Evolutionary conservation across 1,140 invertebrate species (phyloP).

Genomic region (Leptoteleia sp.): DNA sequence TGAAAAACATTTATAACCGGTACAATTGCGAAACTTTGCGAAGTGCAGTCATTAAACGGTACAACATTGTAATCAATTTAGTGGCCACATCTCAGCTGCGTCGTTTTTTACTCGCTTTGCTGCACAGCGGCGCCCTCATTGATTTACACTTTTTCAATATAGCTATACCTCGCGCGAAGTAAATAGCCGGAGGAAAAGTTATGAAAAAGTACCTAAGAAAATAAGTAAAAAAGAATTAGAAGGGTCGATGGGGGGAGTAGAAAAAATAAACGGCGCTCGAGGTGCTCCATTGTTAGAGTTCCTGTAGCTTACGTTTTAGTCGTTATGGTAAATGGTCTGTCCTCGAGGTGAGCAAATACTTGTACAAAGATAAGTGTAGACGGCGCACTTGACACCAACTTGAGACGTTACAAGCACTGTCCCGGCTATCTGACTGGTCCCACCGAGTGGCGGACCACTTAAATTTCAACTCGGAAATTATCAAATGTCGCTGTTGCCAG

Average conservation of each 20-base stretch:
- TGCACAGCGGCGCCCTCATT: slow-evolving; percentile 6
- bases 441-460: slow-evolving; percentile 40
- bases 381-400: slow-evolving; percentile 69
- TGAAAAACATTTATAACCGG: neutral
- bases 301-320: slow-evolving; percentile 70
- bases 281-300: slow-evolving; percentile 66
- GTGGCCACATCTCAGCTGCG: slow-evolving; percentile 19
- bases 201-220: slow-evolving; percentile 37
- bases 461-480: slow-evolving; percentile 39
- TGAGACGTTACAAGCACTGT: slow-evolving; percentile 72
- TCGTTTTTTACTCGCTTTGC: slow-evolving; percentile 24
- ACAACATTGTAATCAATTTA: slow-evolving; percentile 42
- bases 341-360: slow-evolving; percentile 76
- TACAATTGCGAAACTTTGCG: slow-evolving; percentile 18
- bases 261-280: slow-evolving; percentile 34
- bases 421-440: slow-evolving; percentile 50
- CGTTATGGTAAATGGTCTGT: slow-evolving; percentile 78
- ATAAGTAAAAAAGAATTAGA: slow-evolving; percentile 25
- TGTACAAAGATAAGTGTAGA: slow-evolving; percentile 74
- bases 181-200: slow-evolving; percentile 21
- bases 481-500: slow-evolving; percentile 31
- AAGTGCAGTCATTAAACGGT: slow-evolving; percentile 11
- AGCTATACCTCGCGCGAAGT: slow-evolving; percentile 36
- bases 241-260: no score
- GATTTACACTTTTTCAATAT: slow-evolving; percentile 39